phyloP scores from a whole-genome alignment of 2,113 vertebrate species.

The Carassius carassius region DNA sequence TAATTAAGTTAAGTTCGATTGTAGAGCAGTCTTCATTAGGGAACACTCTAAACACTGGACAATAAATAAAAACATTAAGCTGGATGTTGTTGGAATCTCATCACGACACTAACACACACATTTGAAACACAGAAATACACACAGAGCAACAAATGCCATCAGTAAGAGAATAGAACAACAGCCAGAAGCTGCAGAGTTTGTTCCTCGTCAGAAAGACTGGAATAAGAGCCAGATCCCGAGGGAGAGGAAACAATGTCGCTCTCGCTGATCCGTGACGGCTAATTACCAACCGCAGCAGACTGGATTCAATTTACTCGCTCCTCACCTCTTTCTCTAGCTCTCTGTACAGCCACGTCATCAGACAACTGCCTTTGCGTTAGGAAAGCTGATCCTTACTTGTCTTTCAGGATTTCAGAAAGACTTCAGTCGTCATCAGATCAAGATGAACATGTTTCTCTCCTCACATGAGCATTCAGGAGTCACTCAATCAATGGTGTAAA shows the following conservation, averaged over 20 bases:
- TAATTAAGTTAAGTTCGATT: neutral
- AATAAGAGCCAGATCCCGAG: conserved; percentile 20
- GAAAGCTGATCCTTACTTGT: no score
- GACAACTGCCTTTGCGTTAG: no score
- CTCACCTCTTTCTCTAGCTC: no score
- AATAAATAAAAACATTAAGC: neutral
- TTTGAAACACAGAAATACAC: neutral
- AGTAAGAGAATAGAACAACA: neutral
- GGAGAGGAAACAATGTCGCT: conserved; percentile 18
- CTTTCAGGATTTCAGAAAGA: no score
- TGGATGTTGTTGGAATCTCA: neutral
- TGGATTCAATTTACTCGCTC: neutral
- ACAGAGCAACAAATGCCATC: neutral
- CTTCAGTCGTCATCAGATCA: no score
- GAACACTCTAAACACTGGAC: neutral
- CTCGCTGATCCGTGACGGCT: neutral
- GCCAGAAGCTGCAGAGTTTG: neutral
- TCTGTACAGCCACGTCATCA: no score
- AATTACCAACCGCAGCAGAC: neutral
- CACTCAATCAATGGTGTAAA: no score
- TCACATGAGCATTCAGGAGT: no score
- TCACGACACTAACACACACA: neutral
- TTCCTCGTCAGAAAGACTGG: neutral
- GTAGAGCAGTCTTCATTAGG: neutral
- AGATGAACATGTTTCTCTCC: no score